Evolutionary conservation across 2,113 vertebrate genomes (phyloP).

Genomic region (Dendropsophus ebraccatus): DNA sequence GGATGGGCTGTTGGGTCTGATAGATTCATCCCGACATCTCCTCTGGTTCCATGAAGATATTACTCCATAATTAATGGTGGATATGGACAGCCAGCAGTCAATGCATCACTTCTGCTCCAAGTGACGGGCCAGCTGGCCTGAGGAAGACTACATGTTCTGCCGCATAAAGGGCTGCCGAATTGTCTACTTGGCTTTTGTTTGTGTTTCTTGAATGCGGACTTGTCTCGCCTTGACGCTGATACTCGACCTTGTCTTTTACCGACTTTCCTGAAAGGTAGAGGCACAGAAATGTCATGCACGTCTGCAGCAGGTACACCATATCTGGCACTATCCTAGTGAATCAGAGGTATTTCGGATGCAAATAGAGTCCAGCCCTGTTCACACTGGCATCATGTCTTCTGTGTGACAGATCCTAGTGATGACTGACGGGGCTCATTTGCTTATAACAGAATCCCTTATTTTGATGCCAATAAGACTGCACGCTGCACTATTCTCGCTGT

Average conservation of each 20-base stretch:
- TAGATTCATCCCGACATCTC: background rate
- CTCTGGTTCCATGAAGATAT: conserved; percentile 13
- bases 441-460: too few relatives aligned
- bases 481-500: too few relatives aligned
- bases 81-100: background rate
- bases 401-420: too few relatives aligned
- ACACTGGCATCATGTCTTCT: background rate
- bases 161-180: background rate
- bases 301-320: too few relatives aligned
- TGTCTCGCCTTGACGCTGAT: background rate
- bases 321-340: too few relatives aligned
- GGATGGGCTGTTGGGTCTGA: background rate
- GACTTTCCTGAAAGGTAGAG: too few relatives aligned
- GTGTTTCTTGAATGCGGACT: background rate
- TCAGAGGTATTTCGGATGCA: too few relatives aligned
- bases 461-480: too few relatives aligned
- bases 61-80: conserved; percentile 25
- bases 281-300: too few relatives aligned
- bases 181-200: background rate
- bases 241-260: background rate
- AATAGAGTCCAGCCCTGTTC: too few relatives aligned
- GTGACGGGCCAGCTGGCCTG: background rate
- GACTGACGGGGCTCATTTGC: too few relatives aligned
- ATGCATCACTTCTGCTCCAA: background rate
- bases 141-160: background rate